Conservation (phyloP, 35 echinoderm and acorn worm genomes). For the Chiridota heheva region DNA sequence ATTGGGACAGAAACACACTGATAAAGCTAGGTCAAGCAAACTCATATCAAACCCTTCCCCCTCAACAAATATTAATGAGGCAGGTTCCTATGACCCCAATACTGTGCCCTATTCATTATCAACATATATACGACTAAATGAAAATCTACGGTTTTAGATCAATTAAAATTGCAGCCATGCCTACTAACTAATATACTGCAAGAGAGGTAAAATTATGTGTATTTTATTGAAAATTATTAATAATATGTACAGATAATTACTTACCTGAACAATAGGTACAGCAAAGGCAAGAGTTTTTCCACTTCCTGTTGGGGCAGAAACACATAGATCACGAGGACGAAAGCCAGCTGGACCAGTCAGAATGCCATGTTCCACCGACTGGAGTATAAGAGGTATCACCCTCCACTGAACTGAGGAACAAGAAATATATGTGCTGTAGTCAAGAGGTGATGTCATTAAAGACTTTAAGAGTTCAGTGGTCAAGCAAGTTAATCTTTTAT, state of each 20-base stretch:
- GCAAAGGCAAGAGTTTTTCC: conserved; percentile 94
- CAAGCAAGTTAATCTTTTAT: neutral
- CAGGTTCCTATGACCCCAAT: too few relatives aligned
- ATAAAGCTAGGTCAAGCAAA: conserved; percentile 68
- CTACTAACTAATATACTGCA: too few relatives aligned
- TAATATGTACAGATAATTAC: too few relatives aligned
- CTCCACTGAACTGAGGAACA: conserved; percentile 73
- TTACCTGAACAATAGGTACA: conserved; percentile 90
- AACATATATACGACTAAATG: too few relatives aligned
- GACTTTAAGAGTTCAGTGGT: neutral
- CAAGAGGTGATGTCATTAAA: neutral
- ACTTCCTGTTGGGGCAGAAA: conserved; percentile 93
- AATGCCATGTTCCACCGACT: conserved; percentile 54
- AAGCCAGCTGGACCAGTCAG: conserved; percentile 68
- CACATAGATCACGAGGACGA: conserved; percentile 81
- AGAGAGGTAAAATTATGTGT: too few relatives aligned
- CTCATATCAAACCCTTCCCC: too few relatives aligned
- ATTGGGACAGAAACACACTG: conserved; percentile 89
- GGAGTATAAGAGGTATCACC: conserved; percentile 78
- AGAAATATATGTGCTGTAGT: neutral
- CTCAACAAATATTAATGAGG: too few relatives aligned
- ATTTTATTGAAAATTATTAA: too few relatives aligned
- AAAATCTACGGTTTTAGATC: too few relatives aligned
- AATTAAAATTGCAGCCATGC: too few relatives aligned
- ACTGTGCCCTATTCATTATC: too few relatives aligned